These are phyloP conservation scores for Caradrina clavipalpis DNA, from an alignment of 2,888 invertebrate genomes.

Conservation along the genomic window DNA sequence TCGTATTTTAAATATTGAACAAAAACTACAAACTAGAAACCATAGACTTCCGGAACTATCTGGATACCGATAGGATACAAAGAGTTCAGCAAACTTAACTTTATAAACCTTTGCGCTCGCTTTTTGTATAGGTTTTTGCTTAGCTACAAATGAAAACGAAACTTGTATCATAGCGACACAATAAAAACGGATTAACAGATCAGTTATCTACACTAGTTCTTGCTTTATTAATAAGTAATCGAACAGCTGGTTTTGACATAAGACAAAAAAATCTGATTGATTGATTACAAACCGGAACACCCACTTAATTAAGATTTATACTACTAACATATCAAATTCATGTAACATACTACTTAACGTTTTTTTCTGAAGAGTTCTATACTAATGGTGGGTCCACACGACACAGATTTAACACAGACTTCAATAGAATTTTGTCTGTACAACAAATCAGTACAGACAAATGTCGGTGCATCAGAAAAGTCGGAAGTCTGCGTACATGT, in stretches of 20 bases:
- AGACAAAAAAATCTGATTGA: constrained; percentile 14
- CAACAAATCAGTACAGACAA: too few relatives aligned
- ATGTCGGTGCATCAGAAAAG: too few relatives aligned
- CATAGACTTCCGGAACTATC: too few relatives aligned
- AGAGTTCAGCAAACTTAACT: too few relatives aligned
- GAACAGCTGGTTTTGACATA: constrained; percentile 6
- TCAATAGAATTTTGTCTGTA: too few relatives aligned
- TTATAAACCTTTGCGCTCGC: too few relatives aligned
- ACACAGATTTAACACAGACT: too few relatives aligned
- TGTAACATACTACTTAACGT: neutral
- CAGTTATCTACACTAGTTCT: neutral
- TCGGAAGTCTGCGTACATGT: too few relatives aligned
- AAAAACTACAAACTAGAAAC: too few relatives aligned
- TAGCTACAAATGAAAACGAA: neutral
- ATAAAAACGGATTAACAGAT: neutral
- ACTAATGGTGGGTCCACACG: too few relatives aligned
- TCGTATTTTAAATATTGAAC: too few relatives aligned
- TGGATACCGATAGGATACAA: too few relatives aligned
- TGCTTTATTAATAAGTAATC: neutral
- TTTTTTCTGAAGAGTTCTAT: neutral
- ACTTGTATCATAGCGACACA: neutral
- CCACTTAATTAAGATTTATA: constrained; percentile 19
- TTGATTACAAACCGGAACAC: constrained; percentile 22
- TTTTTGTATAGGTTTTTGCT: neutral
- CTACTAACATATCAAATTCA: neutral